Evolutionary conservation across 1,140 invertebrate genomes (phyloP).

Genomic region (Caenorhabditis briggsae): DNA sequence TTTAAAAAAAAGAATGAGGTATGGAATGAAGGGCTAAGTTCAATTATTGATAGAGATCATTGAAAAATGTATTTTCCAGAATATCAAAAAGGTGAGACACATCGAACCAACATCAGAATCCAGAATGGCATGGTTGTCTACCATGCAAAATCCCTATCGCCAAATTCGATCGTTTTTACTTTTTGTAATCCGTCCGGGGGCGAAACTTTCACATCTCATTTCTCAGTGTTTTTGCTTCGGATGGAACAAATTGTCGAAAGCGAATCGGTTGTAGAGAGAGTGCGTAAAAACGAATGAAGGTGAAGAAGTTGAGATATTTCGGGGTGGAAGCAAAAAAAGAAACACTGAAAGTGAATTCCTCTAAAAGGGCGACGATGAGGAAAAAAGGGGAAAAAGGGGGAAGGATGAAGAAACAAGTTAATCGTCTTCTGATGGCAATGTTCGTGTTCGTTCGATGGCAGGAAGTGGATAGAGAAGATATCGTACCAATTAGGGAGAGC

Average conservation of each 20-base stretch:
- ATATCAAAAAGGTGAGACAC: background rate
- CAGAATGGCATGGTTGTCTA: slow-evolving; percentile 8
- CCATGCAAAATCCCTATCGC: slow-evolving; percentile 4
- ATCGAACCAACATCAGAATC: background rate
- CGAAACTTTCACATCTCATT: slow-evolving; percentile 24
- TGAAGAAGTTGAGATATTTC: slow-evolving; percentile 54
- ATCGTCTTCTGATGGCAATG: slow-evolving; percentile 47
- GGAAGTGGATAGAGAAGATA: slow-evolving; percentile 33
- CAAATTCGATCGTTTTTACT: slow-evolving; percentile 37
- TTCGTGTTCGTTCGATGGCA: slow-evolving; percentile 32
- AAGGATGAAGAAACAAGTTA: slow-evolving; percentile 16
- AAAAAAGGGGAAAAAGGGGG: background rate
- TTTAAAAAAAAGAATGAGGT: no score
- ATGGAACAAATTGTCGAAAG: background rate
- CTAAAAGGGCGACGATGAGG: slow-evolving; percentile 28
- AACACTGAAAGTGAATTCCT: slow-evolving; percentile 46
- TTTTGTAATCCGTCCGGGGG: background rate
- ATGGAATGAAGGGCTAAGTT: no score
- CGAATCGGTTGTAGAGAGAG: background rate
- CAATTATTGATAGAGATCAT: no score
- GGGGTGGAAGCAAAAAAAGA: background rate
- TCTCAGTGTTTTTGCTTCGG: background rate
- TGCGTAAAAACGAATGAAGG: slow-evolving; percentile 12
- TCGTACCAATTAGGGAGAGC: slow-evolving; percentile 51
- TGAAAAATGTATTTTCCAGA: no score